These are phyloP conservation scores for Zaprionus taronus DNA, from an alignment of 1,140 invertebrate species.

Conservation along the genomic window DNA sequence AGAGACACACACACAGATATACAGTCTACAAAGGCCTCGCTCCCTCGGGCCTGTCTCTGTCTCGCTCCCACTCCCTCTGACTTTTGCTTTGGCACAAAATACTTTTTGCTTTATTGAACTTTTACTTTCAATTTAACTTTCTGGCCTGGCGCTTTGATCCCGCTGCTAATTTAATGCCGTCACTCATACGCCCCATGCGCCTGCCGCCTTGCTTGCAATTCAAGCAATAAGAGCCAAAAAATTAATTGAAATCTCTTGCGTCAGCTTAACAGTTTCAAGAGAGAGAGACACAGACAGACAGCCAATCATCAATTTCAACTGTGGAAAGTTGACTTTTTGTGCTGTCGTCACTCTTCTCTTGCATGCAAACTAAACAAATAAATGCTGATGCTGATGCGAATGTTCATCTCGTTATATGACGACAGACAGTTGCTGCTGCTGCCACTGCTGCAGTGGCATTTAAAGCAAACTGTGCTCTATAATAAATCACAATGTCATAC, in stretches of 20 bases:
- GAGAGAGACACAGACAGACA: conserved; percentile 19
- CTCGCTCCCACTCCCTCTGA: not conserved
- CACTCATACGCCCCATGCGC: conserved; percentile 66
- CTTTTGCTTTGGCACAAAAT: conserved; percentile 48
- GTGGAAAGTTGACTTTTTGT: conserved; percentile 48
- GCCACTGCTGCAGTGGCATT: conserved; percentile 62
- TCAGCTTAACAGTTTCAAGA: conserved; percentile 17
- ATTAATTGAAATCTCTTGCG: conserved; percentile 77
- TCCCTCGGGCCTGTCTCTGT: not conserved
- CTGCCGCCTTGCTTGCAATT: conserved; percentile 51
- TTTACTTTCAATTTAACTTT: conserved; percentile 83
- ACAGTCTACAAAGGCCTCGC: not conserved
- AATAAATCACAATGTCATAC: conserved; percentile 79
- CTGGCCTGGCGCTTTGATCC: conserved; percentile 53
- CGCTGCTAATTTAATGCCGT: conserved; percentile 69
- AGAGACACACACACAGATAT: not conserved
- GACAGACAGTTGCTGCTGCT: conserved; percentile 60
- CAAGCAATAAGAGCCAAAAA: conserved; percentile 65
- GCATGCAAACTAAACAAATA: conserved; percentile 28
- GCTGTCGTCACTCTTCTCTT: conserved; percentile 3
- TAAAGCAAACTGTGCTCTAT: conserved; percentile 70
- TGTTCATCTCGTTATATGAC: conserved; percentile 60
- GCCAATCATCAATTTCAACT: conserved; percentile 73
- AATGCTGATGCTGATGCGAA: conserved; percentile 65
- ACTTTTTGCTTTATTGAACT: conserved; percentile 77